Conservation (phyloP, 2,888 invertebrate species). For the Lepidochitona cinerea region DNA sequence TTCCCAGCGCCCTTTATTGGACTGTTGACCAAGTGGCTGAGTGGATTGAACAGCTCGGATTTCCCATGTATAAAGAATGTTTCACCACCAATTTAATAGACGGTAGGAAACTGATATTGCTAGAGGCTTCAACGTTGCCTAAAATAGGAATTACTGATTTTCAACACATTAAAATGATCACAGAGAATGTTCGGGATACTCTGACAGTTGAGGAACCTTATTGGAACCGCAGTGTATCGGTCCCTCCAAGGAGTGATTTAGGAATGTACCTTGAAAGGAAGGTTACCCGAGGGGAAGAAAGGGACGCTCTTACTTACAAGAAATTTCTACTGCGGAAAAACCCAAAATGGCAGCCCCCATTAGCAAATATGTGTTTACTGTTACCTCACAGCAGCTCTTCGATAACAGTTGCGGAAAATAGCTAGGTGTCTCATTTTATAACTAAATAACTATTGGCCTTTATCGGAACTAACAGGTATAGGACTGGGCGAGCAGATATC, state of each 20-base stretch:
- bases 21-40: slow-evolving; percentile 31
- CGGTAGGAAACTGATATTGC: slow-evolving; percentile 54
- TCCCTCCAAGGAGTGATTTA: slow-evolving; percentile 61
- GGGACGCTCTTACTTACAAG: slow-evolving; percentile 55
- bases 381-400: slow-evolving; percentile 41
- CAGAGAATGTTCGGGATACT: slow-evolving; percentile 61
- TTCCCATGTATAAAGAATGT: slow-evolving; percentile 43
- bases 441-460: too few species aligned
- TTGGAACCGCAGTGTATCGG: slow-evolving; percentile 64
- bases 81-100: slow-evolving; percentile 58
- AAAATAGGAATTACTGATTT: slow-evolving; percentile 65
- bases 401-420: too few species aligned
- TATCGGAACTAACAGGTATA: too few species aligned
- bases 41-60: slow-evolving; percentile 36
- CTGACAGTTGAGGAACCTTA: slow-evolving; percentile 61
- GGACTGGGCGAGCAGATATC: too few species aligned
- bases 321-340: slow-evolving; percentile 50
- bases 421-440: too few species aligned
- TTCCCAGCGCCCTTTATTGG: slow-evolving; percentile 60
- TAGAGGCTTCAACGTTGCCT: slow-evolving; percentile 61
- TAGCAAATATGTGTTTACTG: slow-evolving; percentile 63
- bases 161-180: slow-evolving; percentile 63
- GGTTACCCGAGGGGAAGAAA: slow-evolving; percentile 51
- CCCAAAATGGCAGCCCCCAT: slow-evolving; percentile 65
- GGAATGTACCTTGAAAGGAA: slow-evolving; percentile 64